Evolutionary conservation across 2,888 invertebrate genomes (phyloP).

Genomic region (Drosophila vallismaia): DNA sequence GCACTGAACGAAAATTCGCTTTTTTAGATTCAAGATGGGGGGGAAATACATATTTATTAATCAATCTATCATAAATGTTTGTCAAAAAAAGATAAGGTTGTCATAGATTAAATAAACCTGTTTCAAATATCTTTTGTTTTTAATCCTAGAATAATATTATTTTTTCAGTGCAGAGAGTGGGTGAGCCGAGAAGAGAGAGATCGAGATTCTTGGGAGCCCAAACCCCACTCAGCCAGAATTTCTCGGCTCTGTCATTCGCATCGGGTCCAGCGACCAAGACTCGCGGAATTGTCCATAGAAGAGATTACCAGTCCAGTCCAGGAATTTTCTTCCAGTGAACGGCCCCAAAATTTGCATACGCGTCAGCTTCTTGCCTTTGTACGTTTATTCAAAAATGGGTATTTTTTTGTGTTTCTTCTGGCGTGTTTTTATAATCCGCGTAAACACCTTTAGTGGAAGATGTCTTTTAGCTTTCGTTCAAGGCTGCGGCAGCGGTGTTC

Average conservation of each 20-base stretch:
- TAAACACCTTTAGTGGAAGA: conserved; percentile 36
- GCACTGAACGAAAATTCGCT: not conserved
- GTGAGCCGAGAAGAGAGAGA: conserved; percentile 35
- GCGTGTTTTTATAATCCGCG: conserved; percentile 25
- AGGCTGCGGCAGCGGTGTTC: conserved; percentile 35
- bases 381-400: conserved; percentile 14
- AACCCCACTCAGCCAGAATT: conserved; percentile 28
- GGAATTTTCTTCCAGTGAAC: conserved; percentile 52
- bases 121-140: too few relatives aligned
- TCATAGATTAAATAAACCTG: too few relatives aligned
- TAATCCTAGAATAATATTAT: not conserved
- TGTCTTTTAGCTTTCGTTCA: conserved; percentile 41
- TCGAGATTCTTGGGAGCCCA: conserved; percentile 14
- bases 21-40: not conserved
- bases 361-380: conserved; percentile 53
- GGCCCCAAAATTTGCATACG: conserved; percentile 63
- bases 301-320: conserved; percentile 30
- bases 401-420: conserved; percentile 28
- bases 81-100: too few relatives aligned
- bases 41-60: not conserved
- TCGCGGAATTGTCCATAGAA: conserved; percentile 26
- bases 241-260: conserved; percentile 59
- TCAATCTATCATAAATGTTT: not conserved
- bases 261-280: conserved; percentile 54
- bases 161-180: conserved; percentile 19